A percentile compares a stretch with the other conserved stretches of the same genome.
Conservation (phyloP, 2,113 vertebrate genomes). For the cattle (Bos taurus) region DNA sequence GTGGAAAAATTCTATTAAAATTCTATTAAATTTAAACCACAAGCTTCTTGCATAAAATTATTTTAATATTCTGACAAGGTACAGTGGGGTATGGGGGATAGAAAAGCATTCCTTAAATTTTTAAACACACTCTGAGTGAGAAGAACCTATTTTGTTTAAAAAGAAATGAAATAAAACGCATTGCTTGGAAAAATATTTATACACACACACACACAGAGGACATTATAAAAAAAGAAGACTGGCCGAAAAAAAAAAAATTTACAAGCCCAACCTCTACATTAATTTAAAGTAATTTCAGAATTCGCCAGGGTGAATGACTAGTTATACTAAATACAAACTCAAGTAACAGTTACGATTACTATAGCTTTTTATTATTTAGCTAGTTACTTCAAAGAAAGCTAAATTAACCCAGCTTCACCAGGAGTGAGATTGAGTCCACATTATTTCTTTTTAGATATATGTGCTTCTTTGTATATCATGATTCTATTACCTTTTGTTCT, state of each 20-base stretch:
- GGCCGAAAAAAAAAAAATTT: background rate
- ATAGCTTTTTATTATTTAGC: background rate
- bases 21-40: conserved; percentile 40
- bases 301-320: background rate
- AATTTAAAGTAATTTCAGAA: conserved; percentile 29
- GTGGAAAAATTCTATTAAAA: conserved; percentile 48
- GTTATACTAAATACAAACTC: background rate
- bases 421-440: background rate
- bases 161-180: background rate
- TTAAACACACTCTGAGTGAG: background rate
- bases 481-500: background rate
- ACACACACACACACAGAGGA: background rate
- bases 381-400: background rate
- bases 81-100: background rate
- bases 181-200: background rate
- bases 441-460: background rate
- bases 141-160: background rate
- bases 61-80: background rate
- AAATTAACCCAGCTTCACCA: background rate
- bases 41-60: conserved; percentile 24
- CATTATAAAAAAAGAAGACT: background rate
- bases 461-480: background rate
- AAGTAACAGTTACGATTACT: background rate
- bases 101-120: background rate
- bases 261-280: background rate